Evolutionary conservation across 1,140 invertebrate genomes (phyloP).

Genomic region (Acyrthosiphon pisum): DNA sequence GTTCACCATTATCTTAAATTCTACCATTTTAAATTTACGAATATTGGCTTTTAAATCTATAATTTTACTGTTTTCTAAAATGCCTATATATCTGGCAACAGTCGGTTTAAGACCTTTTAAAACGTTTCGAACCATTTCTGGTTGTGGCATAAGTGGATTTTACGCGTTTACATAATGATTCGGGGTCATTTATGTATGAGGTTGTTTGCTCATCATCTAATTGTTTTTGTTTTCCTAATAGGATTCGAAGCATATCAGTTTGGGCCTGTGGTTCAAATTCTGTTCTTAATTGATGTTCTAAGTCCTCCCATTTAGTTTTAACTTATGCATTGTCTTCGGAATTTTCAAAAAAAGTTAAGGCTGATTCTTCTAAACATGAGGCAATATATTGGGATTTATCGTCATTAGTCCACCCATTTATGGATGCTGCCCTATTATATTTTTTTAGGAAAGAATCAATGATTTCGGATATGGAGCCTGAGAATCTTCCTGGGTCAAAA

Average conservation of each 20-base stretch:
- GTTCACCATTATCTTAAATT: neutral
- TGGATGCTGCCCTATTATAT: neutral
- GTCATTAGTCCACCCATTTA: neutral
- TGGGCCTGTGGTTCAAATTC: neutral
- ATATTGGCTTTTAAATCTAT: neutral
- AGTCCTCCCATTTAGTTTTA: neutral
- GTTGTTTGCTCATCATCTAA: neutral
- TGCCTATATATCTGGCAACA: conserved; percentile 7
- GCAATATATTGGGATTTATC: neutral
- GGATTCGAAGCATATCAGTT: neutral
- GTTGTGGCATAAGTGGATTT: neutral
- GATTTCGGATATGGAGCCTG: neutral
- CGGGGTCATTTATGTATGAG: neutral
- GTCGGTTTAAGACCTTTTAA: neutral
- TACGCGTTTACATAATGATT: neutral
- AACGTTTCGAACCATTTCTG: neutral
- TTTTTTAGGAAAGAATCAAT: neutral
- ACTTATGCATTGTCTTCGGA: neutral
- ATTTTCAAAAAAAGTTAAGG: neutral
- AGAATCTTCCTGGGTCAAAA: neutral
- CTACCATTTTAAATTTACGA: neutral
- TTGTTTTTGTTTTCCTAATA: conserved; percentile 1
- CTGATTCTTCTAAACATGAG: neutral
- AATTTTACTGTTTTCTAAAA: neutral
- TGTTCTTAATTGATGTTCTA: too few species aligned